Evolutionary conservation across 1,140 invertebrate genomes (phyloP).

Genomic region (Phocides pigmalion): DNA sequence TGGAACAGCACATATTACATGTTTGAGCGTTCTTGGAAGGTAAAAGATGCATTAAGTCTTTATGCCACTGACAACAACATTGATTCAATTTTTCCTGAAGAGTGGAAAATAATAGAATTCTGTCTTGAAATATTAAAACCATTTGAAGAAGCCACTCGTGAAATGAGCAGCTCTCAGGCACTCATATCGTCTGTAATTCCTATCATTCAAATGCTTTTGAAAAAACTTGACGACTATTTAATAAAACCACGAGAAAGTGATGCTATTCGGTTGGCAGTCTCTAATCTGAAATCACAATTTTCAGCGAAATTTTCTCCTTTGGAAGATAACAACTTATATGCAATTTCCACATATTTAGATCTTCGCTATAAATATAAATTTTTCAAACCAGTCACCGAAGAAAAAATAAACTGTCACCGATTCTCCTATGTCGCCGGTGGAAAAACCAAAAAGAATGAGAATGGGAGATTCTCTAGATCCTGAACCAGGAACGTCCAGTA

Average conservation of each 20-base stretch:
- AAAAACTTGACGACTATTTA: slow-evolving; percentile 33
- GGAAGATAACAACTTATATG: slow-evolving; percentile 39
- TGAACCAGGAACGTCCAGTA: slow-evolving; percentile 32
- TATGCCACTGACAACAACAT: slow-evolving; percentile 41
- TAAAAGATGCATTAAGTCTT: slow-evolving; percentile 45
- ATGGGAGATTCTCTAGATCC: slow-evolving; percentile 20
- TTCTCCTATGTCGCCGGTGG: slow-evolving; percentile 11
- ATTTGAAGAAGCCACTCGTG: slow-evolving; percentile 46
- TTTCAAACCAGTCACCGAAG: slow-evolving; percentile 43
- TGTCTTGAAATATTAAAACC: slow-evolving; percentile 42
- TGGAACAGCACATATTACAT: slow-evolving; percentile 64
- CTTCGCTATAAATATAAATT: slow-evolving; percentile 51
- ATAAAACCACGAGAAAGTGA: slow-evolving; percentile 16
- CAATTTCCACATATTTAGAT: slow-evolving; percentile 49
- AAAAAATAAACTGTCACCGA: slow-evolving; percentile 41
- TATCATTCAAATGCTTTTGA: slow-evolving; percentile 33
- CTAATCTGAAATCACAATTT: slow-evolving; percentile 32
- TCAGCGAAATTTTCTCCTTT: slow-evolving; percentile 43
- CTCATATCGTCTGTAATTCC: slow-evolving; percentile 42
- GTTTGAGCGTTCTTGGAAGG: slow-evolving; percentile 48
- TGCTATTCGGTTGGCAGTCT: slow-evolving; percentile 2
- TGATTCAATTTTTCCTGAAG: slow-evolving; percentile 38
- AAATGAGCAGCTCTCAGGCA: slow-evolving; percentile 44
- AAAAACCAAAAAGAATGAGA: slow-evolving; percentile 29
- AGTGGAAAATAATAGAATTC: slow-evolving; percentile 49